phyloP scores from a whole-genome alignment of 2,888 invertebrate genomes.

The Adela reaumurella region DNA sequence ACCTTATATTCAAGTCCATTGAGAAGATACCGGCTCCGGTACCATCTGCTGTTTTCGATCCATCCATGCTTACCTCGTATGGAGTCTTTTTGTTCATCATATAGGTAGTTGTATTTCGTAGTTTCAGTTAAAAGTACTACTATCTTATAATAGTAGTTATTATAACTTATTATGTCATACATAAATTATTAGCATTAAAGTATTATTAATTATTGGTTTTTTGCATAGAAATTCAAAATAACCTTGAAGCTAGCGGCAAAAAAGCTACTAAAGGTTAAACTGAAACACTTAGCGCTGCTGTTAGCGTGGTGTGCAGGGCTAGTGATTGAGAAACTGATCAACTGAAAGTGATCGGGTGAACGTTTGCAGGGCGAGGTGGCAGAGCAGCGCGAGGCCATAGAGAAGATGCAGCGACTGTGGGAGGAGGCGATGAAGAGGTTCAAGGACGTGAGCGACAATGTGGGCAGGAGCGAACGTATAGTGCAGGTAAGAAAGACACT shows the following conservation, averaged over 20 bases:
- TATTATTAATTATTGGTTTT: too few species aligned
- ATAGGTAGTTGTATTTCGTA: too few species aligned
- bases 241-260: constrained; percentile 12
- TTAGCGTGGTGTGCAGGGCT: constrained; percentile 15
- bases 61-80: too few species aligned
- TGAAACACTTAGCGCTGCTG: constrained; percentile 20
- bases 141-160: too few species aligned
- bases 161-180: too few species aligned
- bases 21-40: too few species aligned
- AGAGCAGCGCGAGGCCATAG: constrained; percentile 47
- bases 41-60: too few species aligned
- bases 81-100: too few species aligned
- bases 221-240: constrained; percentile 40
- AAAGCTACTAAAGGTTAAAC: neutral
- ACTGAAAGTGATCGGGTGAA: too few species aligned
- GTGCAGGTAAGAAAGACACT: constrained; percentile 19
- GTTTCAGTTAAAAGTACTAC: too few species aligned
- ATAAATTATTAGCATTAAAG: too few species aligned
- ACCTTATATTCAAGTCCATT: too few species aligned
- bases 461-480: constrained; percentile 22
- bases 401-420: constrained; percentile 51
- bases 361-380: constrained; percentile 38
- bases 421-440: constrained; percentile 48
- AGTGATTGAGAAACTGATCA: neutral
- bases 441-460: constrained; percentile 33